Conservation (phyloP, 2,113 vertebrate species). For the Cyprinodon variegatus region DNA sequence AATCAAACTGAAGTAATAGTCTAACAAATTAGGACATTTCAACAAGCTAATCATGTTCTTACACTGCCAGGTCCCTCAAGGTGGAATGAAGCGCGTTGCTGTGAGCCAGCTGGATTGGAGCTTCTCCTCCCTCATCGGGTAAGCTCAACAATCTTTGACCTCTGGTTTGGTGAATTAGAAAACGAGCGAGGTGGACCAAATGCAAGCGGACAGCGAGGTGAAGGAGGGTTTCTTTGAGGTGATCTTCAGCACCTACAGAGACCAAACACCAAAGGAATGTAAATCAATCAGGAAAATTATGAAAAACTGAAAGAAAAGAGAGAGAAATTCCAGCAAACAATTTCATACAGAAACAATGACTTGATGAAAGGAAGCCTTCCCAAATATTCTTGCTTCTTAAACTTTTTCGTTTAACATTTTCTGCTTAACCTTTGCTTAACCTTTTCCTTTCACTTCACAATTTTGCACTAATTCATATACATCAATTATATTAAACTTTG, state of each 20-base stretch:
- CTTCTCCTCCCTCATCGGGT: conserved; percentile 82
- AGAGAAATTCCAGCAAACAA: neutral
- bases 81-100: conserved; percentile 65
- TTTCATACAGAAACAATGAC: neutral
- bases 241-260: conserved; percentile 63
- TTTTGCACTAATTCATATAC: neutral
- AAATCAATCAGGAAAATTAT: neutral
- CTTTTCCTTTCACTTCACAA: neutral
- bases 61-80: conserved; percentile 78
- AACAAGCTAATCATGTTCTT: conserved; percentile 53
- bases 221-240: conserved; percentile 82
- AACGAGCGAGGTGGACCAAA: conserved; percentile 80
- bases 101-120: conserved; percentile 80
- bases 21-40: neutral
- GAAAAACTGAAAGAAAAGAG: neutral
- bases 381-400: too few relatives aligned
- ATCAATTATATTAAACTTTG: neutral
- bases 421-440: too few relatives aligned
- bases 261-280: neutral
- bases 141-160: conserved; percentile 73
- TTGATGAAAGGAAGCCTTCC: too few relatives aligned
- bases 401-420: too few relatives aligned
- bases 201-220: conserved; percentile 83
- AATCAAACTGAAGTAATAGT: neutral
- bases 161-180: conserved; percentile 82